phyloP scores from a whole-genome alignment of 2,888 invertebrate species.

The Drosophila quinaria region DNA sequence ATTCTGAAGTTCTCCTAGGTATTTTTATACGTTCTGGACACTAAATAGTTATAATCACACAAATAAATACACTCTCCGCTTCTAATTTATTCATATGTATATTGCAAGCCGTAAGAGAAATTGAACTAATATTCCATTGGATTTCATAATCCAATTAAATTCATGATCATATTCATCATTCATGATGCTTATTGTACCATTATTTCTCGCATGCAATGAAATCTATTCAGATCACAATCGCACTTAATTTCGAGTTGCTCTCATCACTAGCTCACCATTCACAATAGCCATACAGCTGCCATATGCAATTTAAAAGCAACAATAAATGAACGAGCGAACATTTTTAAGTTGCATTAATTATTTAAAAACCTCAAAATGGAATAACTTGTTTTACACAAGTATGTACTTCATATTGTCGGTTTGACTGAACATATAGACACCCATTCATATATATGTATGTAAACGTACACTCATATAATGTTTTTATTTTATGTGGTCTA shows the following conservation, averaged over 20 bases:
- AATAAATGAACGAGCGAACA: slow-evolving; percentile 63
- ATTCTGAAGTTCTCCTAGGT: no score
- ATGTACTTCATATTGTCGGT: slow-evolving; percentile 77
- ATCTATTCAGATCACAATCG: slow-evolving; percentile 17
- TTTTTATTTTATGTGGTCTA: slow-evolving; percentile 52
- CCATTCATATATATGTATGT: neutral
- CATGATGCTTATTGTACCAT: neutral
- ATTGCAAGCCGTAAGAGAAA: no score
- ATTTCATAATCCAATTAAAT: neutral
- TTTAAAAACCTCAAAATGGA: slow-evolving; percentile 76
- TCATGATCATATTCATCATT: no score
- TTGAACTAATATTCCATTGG: neutral
- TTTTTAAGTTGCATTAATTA: slow-evolving; percentile 80
- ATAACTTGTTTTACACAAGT: slow-evolving; percentile 78
- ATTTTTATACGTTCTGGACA: no score
- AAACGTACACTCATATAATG: slow-evolving; percentile 6
- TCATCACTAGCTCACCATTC: slow-evolving; percentile 39
- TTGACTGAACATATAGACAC: slow-evolving; percentile 47
- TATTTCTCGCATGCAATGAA: neutral
- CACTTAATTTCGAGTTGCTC: slow-evolving; percentile 1
- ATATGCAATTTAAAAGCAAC: slow-evolving; percentile 54
- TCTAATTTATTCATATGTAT: no score
- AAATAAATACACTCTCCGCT: no score
- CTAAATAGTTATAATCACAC: no score
- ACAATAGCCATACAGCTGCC: slow-evolving; percentile 20